These are phyloP conservation scores for Tiliacea aurago DNA, from an alignment of 2,888 invertebrate species.

Conservation along the genomic window DNA sequence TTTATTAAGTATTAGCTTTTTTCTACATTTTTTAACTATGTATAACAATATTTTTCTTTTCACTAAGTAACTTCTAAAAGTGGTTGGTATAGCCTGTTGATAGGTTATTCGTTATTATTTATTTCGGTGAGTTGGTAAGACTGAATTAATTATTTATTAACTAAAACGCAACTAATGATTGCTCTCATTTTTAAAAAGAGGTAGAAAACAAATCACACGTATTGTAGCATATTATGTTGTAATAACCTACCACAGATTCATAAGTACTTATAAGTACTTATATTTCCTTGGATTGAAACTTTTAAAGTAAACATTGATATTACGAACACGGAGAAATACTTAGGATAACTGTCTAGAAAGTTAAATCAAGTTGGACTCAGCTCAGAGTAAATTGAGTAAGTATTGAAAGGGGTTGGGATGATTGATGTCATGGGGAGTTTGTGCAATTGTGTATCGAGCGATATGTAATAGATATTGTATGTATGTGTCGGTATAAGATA, in stretches of 20 bases:
- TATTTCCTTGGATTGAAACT: slow-evolving; percentile 21
- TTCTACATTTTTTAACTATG: not conserved
- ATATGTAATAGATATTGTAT: not conserved
- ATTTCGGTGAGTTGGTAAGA: no score
- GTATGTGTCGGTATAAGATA: not conserved
- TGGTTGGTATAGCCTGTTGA: not conserved
- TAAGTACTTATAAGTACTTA: not conserved
- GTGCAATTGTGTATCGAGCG: slow-evolving; percentile 32
- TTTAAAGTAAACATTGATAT: slow-evolving; percentile 54
- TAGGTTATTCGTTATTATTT: no score
- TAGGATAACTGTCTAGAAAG: slow-evolving; percentile 61
- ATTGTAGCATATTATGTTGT: not conserved
- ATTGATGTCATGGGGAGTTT: slow-evolving; percentile 44
- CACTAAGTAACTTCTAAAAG: not conserved
- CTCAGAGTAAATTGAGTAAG: slow-evolving; percentile 30
- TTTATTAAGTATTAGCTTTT: no score
- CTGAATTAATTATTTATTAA: no score
- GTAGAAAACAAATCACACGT: not conserved
- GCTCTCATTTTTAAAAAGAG: not conserved
- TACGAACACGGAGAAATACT: slow-evolving; percentile 54
- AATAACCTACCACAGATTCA: not conserved
- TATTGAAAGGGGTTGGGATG: slow-evolving; percentile 53
- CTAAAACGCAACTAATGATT: not conserved
- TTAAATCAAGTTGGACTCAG: slow-evolving; percentile 54
- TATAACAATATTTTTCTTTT: not conserved